Evolutionary conservation across 1,140 invertebrate genomes (phyloP), one percentile per base, ranked within the genome.

Genomic region (Drosophila seguyi): DNA sequence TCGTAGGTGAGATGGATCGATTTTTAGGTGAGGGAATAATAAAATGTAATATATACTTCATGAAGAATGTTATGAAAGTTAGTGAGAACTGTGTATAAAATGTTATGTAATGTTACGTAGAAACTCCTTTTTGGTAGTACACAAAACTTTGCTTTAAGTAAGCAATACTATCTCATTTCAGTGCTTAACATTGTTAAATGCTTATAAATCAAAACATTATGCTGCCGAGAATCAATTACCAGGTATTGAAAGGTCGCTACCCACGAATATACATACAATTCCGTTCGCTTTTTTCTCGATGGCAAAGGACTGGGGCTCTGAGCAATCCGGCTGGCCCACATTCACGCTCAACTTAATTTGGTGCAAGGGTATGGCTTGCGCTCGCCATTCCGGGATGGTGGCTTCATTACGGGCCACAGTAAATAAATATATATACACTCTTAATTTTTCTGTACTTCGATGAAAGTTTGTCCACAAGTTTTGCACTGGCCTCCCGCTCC

Each of bases 371-470:
- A 60, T 42, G 55, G 41, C 42, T 45, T 13, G n/a, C 41, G 10
- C 38, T 55, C 8, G 52, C 38, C 18, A 39, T 67, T 69, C 48
- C 65, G 36, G 63, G 41, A 56, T 66, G 36, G 47, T 69, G 22
- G 65, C 69, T 75, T 83, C 58, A 75, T 83, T 67, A 75, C 39
- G 47, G 34, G 13, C 39, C 66, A 47, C 79, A 77, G 73, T 81
- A 90, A 84, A 74, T 83, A 88, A 87, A 84, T 88, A 84, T 88
- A 78, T 25, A 25, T 78, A 83, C 56, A 81, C 73, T 90, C 84
- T 84, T 84, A 78, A 88, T 90, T 90, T 88, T 75, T 60, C 72
- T 47, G 41, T 61, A 56, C 65, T 63, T 75, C 60, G 63, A 75
- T 72, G 81, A 25, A 48, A 58, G 27, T 73, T 77, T 60, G 56